Base-by-base conservation (phyloP, 1,140 invertebrate genomes). In the Hypothenemus hampei region DNA sequence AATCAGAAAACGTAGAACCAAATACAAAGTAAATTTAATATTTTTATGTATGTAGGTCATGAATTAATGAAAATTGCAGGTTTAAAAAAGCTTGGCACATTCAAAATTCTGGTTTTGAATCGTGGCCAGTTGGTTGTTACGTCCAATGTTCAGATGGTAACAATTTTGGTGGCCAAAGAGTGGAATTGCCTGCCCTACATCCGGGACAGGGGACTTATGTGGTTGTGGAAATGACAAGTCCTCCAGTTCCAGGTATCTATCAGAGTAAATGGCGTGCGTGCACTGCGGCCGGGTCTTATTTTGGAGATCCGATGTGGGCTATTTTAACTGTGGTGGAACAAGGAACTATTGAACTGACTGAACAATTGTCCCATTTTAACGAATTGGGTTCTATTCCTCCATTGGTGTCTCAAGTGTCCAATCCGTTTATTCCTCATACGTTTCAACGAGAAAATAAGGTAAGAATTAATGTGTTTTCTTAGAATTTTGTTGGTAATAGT, bases 251-350 rank as follows among this genome's bases (percentile, higher is more conserved):
- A 48, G 89, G 89, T 8, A 78, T 81, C n/a, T 89, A 87, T 67
- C 81, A 87, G 62, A 81, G 84, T 71, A 84, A 88, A 73, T 94
- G 89, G 89, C 80, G 89, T 56, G 81, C 93, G 78, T 81, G 79
- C 65, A 89, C 87, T 39, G 74, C 84, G 18, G 82, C 81, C 58
- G 90, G 89, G 47, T 77, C 82, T 53, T 88, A 83, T 69, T 93
- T 93, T 80, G 91, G 91, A 74, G 69, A 71, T 64, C 64, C 65
- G 15, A 64, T 71, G 60, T 71, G 69, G 69, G 59, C 60, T 8
- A 69, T 71, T 15, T 47, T 71, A 8, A 68, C 65, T 16, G 69
- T 71, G 43, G 64, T 68, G 0, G 69, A 70, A 60, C 62, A 69
- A 46, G 63, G 67, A 11, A 68, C 69, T 3, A 65, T 69, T 45